Evolutionary conservation across 2,113 vertebrate genomes (phyloP), one percentile per base, ranked within the genome.

Genomic region (Mormoops blainvillei): DNA sequence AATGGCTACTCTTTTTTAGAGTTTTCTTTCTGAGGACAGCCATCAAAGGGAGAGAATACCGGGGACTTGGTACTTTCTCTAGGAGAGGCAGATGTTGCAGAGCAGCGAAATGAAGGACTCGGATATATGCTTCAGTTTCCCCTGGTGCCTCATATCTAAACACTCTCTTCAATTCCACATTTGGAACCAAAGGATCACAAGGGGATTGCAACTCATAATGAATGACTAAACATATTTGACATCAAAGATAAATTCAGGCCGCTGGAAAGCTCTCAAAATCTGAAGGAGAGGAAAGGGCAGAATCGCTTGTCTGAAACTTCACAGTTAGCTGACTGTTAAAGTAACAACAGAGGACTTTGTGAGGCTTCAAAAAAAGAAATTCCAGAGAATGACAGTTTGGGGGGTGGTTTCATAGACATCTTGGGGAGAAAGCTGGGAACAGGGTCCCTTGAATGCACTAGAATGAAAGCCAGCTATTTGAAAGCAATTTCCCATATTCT

Each of bases 291-390:
- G 28, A 48, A 92, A 90, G 78, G 81, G n/a, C 58, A 88, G 74
- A 74, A 11, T 28, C 45, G 36, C 31, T 68, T 74, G 26, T 89
- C 71, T 87, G 33, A 26, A 31, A 76, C 19, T 56, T 95, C 87
- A 86, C 71, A 89, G 94, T 74, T 68, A 91, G 78, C 92, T 68
- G 86, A 85, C 61, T 74, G 74, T 70, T 94, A 56, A 33, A 80
- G 67, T 41, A 93, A 89, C 87, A 94, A 91, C 63, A 89, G 87
- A 89, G 58, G 50, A 65, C 90, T 97, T 91, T 96, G 87, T 76
- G 76, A 73, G 68, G 63, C 31, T 94, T 58, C 11, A 43, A 81
- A 52, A 89, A 50, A 31, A 92, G 41, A 78, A 89, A 89, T 73
- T 87, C 56, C 48, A 52, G 28, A 87, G 80, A 80, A 76, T 24